These are phyloP conservation scores for Atopsyche davidsoni DNA, from an alignment of 1,140 invertebrate species.

Conservation along the genomic window DNA sequence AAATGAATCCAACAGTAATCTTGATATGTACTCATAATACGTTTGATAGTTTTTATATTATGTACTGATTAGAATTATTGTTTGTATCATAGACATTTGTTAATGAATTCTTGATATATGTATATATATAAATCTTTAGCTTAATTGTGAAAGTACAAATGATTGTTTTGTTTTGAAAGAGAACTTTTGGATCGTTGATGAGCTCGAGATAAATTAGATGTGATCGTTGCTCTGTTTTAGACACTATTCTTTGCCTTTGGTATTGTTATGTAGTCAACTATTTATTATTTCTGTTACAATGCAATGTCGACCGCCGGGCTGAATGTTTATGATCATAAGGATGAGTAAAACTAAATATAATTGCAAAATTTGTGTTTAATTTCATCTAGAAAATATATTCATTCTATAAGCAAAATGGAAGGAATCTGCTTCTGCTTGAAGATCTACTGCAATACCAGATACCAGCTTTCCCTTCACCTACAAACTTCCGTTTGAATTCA, in stretches of 20 bases:
- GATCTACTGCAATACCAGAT: no score
- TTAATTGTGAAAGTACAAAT: slow-evolving; percentile 30
- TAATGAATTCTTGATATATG: slow-evolving; percentile 5
- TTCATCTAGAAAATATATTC: no score
- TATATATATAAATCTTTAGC: slow-evolving; percentile 22
- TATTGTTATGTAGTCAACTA: slow-evolving; percentile 27
- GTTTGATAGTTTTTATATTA: slow-evolving; percentile 1
- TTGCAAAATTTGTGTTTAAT: no score
- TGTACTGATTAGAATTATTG: slow-evolving; percentile 29
- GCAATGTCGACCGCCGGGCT: slow-evolving; percentile 21
- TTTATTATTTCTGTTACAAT: slow-evolving; percentile 29
- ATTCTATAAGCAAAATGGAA: no score
- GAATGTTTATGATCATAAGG: slow-evolving; percentile 28
- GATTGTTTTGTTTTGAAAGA: slow-evolving; percentile 28
- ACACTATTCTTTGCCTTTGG: slow-evolving; percentile 12
- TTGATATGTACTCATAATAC: no score
- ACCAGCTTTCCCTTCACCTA: no score
- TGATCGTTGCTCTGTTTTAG: slow-evolving; percentile 23
- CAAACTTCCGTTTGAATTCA: no score
- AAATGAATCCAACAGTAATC: no score
- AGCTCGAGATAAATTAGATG: slow-evolving; percentile 15
- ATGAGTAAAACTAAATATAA: slow-evolving; percentile 22
- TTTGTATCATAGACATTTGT: slow-evolving; percentile 14
- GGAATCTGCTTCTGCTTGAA: no score
- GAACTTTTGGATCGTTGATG: slow-evolving; percentile 17